Percentiles rank a stretch among this genome's conserved stretches.
These are phyloP conservation scores for Endotricha flammealis DNA, from an alignment of 2,888 invertebrate species.

Conservation along the genomic window DNA sequence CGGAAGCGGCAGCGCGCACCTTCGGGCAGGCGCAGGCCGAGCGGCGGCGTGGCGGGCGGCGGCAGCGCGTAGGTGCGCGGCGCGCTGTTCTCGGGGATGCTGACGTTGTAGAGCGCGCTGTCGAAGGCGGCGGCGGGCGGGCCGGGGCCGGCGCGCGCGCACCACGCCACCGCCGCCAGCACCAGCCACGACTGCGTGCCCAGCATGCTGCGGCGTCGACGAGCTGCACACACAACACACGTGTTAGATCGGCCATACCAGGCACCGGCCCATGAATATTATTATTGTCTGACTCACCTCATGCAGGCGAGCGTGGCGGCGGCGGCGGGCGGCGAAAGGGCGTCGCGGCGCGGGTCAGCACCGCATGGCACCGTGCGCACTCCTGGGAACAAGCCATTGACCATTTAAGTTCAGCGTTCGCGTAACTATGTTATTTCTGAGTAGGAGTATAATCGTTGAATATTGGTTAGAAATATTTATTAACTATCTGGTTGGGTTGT, in stretches of 20 bases:
- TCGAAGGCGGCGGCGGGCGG: constrained; percentile 26
- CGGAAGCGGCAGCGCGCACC: constrained; percentile 84
- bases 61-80: constrained; percentile 91
- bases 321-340: no score
- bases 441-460: no score
- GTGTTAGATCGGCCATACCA: no score
- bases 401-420: no score
- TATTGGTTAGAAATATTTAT: no score
- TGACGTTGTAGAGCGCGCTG: constrained; percentile 88
- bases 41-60: constrained; percentile 83
- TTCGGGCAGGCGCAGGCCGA: constrained; percentile 82
- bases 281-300: background rate
- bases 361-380: no score
- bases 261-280: no score
- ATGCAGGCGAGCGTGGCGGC: no score
- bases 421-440: no score
- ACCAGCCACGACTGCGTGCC: constrained; percentile 45
- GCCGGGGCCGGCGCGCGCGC: constrained; percentile 48
- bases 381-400: no score
- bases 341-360: no score
- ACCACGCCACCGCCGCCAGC: constrained; percentile 49
- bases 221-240: constrained; percentile 16
- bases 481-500: no score
- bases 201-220: constrained; percentile 19
- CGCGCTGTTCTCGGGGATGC: constrained; percentile 94